Base-by-base conservation (phyloP, 2,797 vertebrate genomes). In the Triplophysa yarkandensis region DNA sequence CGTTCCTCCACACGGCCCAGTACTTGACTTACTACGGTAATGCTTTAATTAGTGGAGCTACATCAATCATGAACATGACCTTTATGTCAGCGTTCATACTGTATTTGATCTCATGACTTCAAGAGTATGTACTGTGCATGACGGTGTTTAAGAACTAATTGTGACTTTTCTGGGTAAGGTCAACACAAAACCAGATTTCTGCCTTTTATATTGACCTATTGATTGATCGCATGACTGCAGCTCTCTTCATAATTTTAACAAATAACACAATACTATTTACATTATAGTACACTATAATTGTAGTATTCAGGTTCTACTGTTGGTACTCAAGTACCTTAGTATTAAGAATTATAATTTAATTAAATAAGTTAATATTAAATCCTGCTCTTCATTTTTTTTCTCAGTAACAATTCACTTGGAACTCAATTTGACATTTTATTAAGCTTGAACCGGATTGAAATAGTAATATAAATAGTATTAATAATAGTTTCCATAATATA, bases 1-100 rank as follows among this genome's bases (percentile, higher is more conserved):
- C 97, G 0, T 99, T 99, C 86, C 92, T 99, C 66, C 97, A 99
- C 69, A 90, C 94, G 60, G 96, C 97, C 8, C 94, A 98, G 76
- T 95, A 94, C 80, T 93, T 99, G 85, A 98, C 96, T 1, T 99
- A 99, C 85, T 98, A 96, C 1, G 97, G 98, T 99, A 89, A 60
- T 10, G 4, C 46, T 60, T 27, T 54, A 57, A 54, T 60, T 30
- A n/a, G 46, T 34, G n/a, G 25, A 23, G 7, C 34, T 2, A 17
- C 70, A 34, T 52, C 62, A 67, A 52, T 48, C 50, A 65, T 65
- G 39, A 65, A 30, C 71, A 58, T 74, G 72, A 66, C 72, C 69
- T 62, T 54, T 77, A 57, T 34, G 25, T 36, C 58, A 57, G 27
- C 52, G 57, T 63, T 50, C 25, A 65, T 39, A 46, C 23, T 2